These are phyloP conservation scores for Pangasius larnaudii DNA, from an alignment of 2,797 vertebrate species.

Conservation along the genomic window DNA sequence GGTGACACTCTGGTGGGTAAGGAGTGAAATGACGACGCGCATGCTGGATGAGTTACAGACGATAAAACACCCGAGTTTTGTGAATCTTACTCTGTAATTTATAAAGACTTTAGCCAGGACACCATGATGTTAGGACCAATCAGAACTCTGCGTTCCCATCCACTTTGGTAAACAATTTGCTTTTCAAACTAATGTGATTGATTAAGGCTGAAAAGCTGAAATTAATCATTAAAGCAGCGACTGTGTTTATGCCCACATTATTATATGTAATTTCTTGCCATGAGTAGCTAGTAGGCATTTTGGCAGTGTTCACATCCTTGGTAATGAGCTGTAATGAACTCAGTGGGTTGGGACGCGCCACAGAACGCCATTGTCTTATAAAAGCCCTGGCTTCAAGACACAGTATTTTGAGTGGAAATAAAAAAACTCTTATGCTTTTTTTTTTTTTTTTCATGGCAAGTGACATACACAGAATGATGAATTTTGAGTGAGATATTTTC, in stretches of 20 bases:
- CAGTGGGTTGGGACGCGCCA: slow-evolving; percentile 16
- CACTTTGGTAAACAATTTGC: background rate
- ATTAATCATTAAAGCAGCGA: slow-evolving; percentile 8
- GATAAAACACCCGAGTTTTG: background rate
- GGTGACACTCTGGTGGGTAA: too few species aligned
- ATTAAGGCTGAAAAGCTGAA: slow-evolving; percentile 9
- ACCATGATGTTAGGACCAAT: background rate
- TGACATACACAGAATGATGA: background rate
- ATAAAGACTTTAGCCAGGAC: background rate
- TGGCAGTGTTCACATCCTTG: slow-evolving; percentile 10
- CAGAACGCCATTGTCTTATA: background rate
- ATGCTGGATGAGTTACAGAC: background rate
- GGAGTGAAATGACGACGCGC: too few species aligned
- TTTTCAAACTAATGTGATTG: background rate
- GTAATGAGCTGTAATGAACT: slow-evolving; percentile 30
- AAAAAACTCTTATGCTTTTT: background rate
- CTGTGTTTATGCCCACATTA: slow-evolving; percentile 1
- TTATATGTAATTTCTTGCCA: slow-evolving; percentile 7
- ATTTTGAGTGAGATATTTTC: too few species aligned
- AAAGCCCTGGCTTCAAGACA: background rate
- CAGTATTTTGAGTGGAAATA: background rate
- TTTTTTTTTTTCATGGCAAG: background rate
- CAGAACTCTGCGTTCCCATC: background rate
- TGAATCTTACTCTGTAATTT: background rate
- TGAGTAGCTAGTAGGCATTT: background rate